Percentiles rank a stretch among this genome's conserved stretches.
These are phyloP conservation scores for Phasianus colchicus DNA, from an alignment of 2,113 vertebrate genomes.

Conservation along the genomic window DNA sequence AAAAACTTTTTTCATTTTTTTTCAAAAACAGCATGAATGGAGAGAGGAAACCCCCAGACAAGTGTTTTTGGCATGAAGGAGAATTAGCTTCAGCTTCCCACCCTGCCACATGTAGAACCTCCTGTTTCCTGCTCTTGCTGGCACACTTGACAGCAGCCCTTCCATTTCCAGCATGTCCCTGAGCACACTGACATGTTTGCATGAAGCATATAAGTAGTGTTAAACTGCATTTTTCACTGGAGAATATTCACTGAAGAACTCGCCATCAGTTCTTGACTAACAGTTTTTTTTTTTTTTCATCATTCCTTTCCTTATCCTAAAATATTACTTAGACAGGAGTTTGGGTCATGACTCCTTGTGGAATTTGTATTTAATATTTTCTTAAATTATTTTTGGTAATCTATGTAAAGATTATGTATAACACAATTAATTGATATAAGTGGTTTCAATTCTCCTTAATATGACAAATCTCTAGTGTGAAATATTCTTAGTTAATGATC, in stretches of 20 bases:
- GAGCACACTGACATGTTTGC: background rate
- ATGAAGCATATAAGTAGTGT: background rate
- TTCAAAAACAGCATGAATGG: background rate
- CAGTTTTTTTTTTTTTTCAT: background rate
- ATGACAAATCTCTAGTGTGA: conserved; percentile 88
- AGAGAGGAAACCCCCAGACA: background rate
- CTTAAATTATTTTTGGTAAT: conserved; percentile 85
- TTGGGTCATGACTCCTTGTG: conserved; percentile 57
- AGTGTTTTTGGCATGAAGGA: background rate
- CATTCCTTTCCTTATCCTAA: background rate
- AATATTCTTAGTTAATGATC: conserved; percentile 90
- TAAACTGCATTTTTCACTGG: background rate
- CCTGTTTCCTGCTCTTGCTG: background rate
- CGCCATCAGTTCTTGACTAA: background rate
- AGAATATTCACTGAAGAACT: background rate
- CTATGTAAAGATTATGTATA: conserved; percentile 86
- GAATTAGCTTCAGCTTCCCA: background rate
- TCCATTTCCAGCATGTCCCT: background rate
- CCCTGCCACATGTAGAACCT: background rate
- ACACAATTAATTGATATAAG: conserved; percentile 89
- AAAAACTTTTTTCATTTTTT: background rate
- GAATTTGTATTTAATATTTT: conserved; percentile 79
- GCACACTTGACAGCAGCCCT: background rate
- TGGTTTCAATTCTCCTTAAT: conserved; percentile 88
- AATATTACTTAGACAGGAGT: conserved; percentile 35